A percentile compares a stretch with the other conserved stretches of the same genome.
Conservation (phyloP, 2,888 invertebrate species). For the Ptycholaimellus sp. region DNA sequence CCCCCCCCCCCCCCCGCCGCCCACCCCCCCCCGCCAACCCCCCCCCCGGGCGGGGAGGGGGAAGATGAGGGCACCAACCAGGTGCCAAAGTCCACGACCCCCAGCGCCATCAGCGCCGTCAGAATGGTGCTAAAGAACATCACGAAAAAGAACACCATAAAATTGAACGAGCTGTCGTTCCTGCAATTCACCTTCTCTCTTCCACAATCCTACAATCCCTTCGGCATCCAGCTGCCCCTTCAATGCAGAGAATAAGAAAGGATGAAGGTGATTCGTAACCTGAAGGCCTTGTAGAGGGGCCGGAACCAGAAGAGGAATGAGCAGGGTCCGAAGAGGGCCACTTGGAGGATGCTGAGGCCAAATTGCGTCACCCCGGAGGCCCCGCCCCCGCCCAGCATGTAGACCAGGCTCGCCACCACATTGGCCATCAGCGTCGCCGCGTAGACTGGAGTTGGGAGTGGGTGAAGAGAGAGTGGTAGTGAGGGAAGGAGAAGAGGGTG, state of each 20-base stretch:
- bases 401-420: slow-evolving; percentile 55
- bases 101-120: slow-evolving; percentile 61
- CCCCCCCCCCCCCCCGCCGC: no score
- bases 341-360: slow-evolving; percentile 64
- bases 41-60: no score
- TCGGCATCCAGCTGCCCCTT: no score
- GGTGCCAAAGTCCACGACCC: slow-evolving; percentile 41
- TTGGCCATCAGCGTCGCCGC: slow-evolving; percentile 58
- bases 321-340: slow-evolving; percentile 70
- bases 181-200: slow-evolving; percentile 39
- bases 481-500: neutral
- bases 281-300: slow-evolving; percentile 93
- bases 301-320: slow-evolving; percentile 97
- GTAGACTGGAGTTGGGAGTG: slow-evolving; percentile 50
- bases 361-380: slow-evolving; percentile 41
- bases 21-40: no score
- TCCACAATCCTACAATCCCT: no score
- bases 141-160: slow-evolving; percentile 97
- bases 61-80: no score
- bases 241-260: neutral
- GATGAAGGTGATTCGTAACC: slow-evolving; percentile 28
- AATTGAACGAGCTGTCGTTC: slow-evolving; percentile 94
- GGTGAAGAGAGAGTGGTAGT: slow-evolving; percentile 17
- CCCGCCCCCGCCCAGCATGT: slow-evolving; percentile 38
- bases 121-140: slow-evolving; percentile 44